These are phyloP conservation scores for Phenganax subtilis DNA, from an alignment of 92 coral and sea anemone species.

Conservation along the genomic window DNA sequence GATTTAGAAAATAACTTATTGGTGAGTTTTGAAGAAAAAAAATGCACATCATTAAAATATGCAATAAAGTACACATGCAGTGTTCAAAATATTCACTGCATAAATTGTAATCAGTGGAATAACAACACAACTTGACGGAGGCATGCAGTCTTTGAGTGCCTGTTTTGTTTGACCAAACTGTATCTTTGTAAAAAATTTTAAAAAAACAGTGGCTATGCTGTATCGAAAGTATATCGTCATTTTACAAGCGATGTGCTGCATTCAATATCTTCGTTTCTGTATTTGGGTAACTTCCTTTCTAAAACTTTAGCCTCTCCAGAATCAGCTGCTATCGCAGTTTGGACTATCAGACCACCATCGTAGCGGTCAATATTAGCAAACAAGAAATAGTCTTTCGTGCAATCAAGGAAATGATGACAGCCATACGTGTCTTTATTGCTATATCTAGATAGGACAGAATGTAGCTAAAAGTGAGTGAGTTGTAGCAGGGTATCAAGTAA, in stretches of 20 bases:
- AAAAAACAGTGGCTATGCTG: neutral
- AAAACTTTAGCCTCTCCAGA: neutral
- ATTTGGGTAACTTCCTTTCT: neutral
- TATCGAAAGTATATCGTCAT: neutral
- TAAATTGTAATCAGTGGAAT: no score
- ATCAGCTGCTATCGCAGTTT: neutral
- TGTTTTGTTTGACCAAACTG: no score
- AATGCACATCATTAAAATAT: no score
- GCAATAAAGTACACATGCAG: no score
- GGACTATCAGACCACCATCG: neutral
- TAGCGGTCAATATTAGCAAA: neutral
- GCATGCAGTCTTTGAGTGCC: no score
- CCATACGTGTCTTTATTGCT: constrained; percentile 8
- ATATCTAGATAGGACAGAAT: constrained; percentile 1
- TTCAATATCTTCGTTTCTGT: neutral
- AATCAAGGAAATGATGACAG: neutral
- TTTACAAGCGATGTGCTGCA: neutral
- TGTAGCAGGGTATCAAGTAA: no score
- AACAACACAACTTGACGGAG: no score
- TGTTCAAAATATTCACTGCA: no score
- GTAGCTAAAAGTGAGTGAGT: no score
- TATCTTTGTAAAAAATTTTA: no score
- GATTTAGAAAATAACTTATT: no score
- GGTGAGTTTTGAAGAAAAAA: no score
- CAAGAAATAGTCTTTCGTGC: constrained; percentile 11